phyloP scores from a whole-genome alignment of 2,113 vertebrate species.

The Triplophysa siluroides region DNA sequence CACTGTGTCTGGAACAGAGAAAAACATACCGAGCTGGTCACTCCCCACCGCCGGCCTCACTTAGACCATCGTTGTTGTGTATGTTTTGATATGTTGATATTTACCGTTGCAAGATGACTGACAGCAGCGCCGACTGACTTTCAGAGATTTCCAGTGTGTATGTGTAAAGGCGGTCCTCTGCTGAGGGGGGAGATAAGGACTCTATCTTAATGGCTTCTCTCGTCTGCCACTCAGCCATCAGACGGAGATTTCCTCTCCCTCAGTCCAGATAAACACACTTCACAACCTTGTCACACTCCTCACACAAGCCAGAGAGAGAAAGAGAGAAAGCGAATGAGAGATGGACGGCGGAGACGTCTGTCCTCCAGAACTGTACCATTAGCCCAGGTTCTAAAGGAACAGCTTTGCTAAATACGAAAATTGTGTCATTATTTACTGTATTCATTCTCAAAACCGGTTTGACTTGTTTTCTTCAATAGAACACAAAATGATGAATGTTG shows the following conservation, averaged over 20 bases:
- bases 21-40: background rate
- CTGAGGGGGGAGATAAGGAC: slow-evolving; percentile 71
- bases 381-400: background rate
- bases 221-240: slow-evolving; percentile 75
- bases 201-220: slow-evolving; percentile 76
- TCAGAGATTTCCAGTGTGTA: slow-evolving; percentile 4
- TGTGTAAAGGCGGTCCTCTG: slow-evolving; percentile 53
- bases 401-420: background rate
- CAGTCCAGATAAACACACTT: slow-evolving; percentile 75
- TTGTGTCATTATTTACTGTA: background rate
- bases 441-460: background rate
- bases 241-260: slow-evolving; percentile 59
- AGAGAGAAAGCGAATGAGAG: slow-evolving; percentile 15
- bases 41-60: background rate
- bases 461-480: background rate
- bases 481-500: slow-evolving; percentile 1
- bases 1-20: background rate
- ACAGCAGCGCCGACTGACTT: slow-evolving; percentile 4
- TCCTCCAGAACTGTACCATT: background rate
- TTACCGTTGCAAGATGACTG: slow-evolving; percentile 29
- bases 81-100: slow-evolving; percentile 23
- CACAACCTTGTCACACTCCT: slow-evolving; percentile 67
- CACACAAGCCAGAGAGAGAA: slow-evolving; percentile 26
- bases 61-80: background rate
- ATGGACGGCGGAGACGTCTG: background rate